Conservation (phyloP, 1,140 invertebrate species). For the Drosophila lacteicornis region DNA sequence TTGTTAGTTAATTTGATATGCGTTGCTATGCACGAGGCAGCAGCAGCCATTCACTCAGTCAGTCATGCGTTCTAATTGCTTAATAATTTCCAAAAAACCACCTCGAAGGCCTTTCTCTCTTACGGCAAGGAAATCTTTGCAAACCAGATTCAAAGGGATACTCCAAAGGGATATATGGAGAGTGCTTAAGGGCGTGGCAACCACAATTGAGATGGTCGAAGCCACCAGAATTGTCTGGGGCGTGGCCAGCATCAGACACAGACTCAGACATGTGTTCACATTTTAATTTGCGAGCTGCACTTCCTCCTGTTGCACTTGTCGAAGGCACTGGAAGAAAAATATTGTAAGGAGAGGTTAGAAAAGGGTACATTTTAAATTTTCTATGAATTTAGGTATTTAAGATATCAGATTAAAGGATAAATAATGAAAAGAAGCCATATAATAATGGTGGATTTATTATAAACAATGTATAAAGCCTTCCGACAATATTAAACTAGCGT, state of each 20-base stretch:
- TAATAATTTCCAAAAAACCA: conserved; percentile 55
- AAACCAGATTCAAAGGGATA: conserved; percentile 36
- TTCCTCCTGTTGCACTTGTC: conserved; percentile 74
- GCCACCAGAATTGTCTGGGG: conserved; percentile 33
- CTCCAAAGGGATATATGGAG: neutral
- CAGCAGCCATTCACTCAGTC: conserved; percentile 8
- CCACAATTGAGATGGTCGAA: conserved; percentile 39
- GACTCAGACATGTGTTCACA: conserved; percentile 59
- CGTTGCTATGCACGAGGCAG: conserved; percentile 45
- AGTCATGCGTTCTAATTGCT: conserved; percentile 68
- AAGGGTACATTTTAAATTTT: neutral
- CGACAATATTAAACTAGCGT: no score
- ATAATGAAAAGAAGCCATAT: no score
- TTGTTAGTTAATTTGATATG: conserved; percentile 80
- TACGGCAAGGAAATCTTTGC: conserved; percentile 23
- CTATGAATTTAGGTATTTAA: no score
- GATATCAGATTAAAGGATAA: neutral
- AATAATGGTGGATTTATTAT: no score
- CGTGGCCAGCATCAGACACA: conserved; percentile 7
- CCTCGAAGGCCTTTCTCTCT: neutral
- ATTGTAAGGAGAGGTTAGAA: neutral
- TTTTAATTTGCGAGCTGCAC: conserved; percentile 74
- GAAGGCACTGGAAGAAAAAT: neutral
- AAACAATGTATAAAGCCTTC: no score
- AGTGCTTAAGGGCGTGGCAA: conserved; percentile 7